Conservation (phyloP, 1,140 invertebrate species). For the Zophobas morio region DNA sequence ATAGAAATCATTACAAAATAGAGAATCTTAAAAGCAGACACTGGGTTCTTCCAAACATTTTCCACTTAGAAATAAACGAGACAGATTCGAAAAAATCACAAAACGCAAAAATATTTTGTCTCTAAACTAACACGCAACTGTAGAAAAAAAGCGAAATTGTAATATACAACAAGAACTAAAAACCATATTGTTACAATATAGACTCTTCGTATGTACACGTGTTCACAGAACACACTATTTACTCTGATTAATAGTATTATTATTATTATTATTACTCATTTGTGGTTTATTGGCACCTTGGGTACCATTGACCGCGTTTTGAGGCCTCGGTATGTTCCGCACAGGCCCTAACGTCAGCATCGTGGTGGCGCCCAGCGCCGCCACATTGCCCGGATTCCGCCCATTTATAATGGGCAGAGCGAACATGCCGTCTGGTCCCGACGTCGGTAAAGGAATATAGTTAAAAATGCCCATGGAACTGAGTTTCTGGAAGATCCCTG, state of each 20-base stretch:
- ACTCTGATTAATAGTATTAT: background rate
- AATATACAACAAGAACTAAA: constrained; percentile 23
- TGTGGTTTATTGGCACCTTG: constrained; percentile 40
- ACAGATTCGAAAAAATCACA: too few species aligned
- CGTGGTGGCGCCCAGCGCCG: constrained; percentile 77
- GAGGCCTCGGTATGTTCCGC: constrained; percentile 58
- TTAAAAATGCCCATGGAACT: constrained; percentile 79
- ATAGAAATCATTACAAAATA: constrained; percentile 20
- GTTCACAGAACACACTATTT: constrained; percentile 43
- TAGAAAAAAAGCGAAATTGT: background rate
- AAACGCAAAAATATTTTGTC: too few species aligned
- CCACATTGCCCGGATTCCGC: constrained; percentile 76
- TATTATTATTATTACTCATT: background rate
- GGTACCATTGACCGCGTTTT: constrained; percentile 12
- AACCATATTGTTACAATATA: constrained; percentile 40
- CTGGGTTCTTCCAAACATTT: too few species aligned
- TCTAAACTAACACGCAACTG: too few species aligned
- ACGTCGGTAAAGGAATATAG: constrained; percentile 80
- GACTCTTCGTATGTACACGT: constrained; percentile 23
- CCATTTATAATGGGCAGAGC: constrained; percentile 81
- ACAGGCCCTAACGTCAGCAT: constrained; percentile 80
- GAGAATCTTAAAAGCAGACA: too few species aligned
- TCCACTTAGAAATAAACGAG: too few species aligned
- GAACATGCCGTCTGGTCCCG: constrained; percentile 76
- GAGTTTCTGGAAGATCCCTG: constrained; percentile 75